Percentiles rank a stretch among this genome's conserved stretches.
Conservation (phyloP, 2,797 vertebrate species). For the Allobates femoralis region DNA sequence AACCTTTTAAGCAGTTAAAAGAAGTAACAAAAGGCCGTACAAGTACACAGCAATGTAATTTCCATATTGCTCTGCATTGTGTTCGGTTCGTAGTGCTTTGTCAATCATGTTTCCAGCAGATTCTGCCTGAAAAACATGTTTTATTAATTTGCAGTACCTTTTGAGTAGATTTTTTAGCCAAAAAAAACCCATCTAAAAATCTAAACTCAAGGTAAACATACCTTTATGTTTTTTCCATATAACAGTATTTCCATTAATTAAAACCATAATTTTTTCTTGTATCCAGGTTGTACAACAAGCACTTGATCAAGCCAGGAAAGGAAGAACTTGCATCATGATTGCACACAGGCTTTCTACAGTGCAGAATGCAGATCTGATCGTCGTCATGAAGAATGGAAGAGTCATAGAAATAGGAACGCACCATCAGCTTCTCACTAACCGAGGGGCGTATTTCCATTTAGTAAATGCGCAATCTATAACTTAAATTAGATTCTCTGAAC, state of each 20-base stretch:
- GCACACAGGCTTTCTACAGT: constrained; percentile 38
- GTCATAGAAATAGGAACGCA: constrained; percentile 69
- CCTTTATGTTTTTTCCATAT: neutral
- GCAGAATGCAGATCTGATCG: constrained; percentile 51
- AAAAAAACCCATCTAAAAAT: no score
- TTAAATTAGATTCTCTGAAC: constrained; percentile 32
- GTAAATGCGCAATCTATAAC: constrained; percentile 71
- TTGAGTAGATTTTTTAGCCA: no score
- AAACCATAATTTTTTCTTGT: neutral
- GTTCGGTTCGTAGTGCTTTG: no score
- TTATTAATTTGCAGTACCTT: no score
- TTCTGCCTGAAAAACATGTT: no score
- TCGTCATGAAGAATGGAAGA: constrained; percentile 62
- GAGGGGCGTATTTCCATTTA: constrained; percentile 74
- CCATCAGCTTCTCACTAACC: constrained; percentile 70
- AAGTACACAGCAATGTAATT: no score
- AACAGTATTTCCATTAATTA: neutral
- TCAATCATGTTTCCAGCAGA: no score
- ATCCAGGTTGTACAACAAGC: constrained; percentile 56
- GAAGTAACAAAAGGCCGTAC: no score
- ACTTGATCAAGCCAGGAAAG: constrained; percentile 30
- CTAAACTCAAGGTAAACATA: neutral
- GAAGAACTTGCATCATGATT: constrained; percentile 5
- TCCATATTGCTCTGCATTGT: no score
- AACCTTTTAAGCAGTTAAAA: no score